Conservation (phyloP, 2,888 invertebrate genomes). For the Conomelus anceps region DNA sequence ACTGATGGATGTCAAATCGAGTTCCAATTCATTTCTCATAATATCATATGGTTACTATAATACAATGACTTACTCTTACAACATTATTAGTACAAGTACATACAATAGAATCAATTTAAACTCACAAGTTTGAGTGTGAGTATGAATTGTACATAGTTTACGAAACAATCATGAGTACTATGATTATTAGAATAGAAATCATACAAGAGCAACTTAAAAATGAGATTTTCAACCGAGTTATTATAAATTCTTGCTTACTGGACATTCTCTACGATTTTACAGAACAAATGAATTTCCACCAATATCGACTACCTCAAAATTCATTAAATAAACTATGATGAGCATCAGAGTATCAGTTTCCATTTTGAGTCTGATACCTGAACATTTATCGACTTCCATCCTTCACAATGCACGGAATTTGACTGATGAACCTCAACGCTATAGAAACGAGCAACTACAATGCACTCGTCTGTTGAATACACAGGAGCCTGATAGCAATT, state of each 20-base stretch:
- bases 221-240: no score
- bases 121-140: no score
- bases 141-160: no score
- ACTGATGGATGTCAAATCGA: no score
- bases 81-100: no score
- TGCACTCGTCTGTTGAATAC: neutral
- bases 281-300: neutral
- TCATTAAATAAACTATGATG: neutral
- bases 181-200: no score
- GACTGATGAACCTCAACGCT: neutral
- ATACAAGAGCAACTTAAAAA: neutral
- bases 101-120: no score
- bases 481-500: neutral
- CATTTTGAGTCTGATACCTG: neutral
- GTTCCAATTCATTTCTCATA: no score
- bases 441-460: neutral
- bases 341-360: neutral
- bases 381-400: neutral
- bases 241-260: neutral
- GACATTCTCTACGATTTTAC: neutral
- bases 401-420: neutral
- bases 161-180: no score
- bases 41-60: no score
- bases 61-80: no score
- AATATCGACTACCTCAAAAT: neutral